phyloP scores from a whole-genome alignment of 2,888 invertebrate species.

The Perdita meconis region DNA sequence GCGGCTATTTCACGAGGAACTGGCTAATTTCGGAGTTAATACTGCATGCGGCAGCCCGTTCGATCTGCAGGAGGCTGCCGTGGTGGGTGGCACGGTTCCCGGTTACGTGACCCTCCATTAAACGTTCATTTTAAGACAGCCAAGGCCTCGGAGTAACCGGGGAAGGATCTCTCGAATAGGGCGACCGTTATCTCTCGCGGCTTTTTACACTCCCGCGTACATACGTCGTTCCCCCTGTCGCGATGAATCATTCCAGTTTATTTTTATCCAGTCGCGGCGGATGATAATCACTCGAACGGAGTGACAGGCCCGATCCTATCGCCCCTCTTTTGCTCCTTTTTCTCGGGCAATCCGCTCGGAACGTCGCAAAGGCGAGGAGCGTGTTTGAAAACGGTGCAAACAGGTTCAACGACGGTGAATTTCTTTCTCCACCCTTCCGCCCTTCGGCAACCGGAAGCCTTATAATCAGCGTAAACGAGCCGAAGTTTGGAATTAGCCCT shows the following conservation, averaged over 20 bases:
- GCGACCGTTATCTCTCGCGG: not conserved
- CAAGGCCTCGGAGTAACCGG: not conserved
- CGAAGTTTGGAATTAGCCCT: not conserved
- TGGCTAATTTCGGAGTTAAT: slow-evolving; percentile 64
- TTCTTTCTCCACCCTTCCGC: not conserved
- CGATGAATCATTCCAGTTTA: slow-evolving; percentile 39
- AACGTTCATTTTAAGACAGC: slow-evolving; percentile 31
- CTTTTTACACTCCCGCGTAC: slow-evolving; percentile 10
- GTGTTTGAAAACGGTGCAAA: too few species aligned
- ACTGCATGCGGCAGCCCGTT: slow-evolving; percentile 39
- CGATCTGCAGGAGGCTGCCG: slow-evolving; percentile 33
- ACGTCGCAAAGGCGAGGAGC: too few species aligned
- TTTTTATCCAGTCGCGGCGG: slow-evolving; percentile 3
- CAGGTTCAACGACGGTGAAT: too few species aligned
- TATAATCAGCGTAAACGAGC: not conserved
- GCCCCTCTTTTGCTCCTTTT: not conserved
- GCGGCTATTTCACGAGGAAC: slow-evolving; percentile 51
- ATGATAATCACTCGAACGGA: not conserved
- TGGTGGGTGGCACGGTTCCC: slow-evolving; percentile 12
- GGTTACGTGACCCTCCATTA: slow-evolving; percentile 22
- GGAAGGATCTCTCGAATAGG: not conserved
- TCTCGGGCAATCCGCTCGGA: too few species aligned
- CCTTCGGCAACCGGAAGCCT: too few species aligned
- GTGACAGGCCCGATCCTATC: slow-evolving; percentile 6
- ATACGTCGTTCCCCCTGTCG: slow-evolving; percentile 8